Conservation (phyloP, 1,140 invertebrate species). For the Tetramorium alpestre region DNA sequence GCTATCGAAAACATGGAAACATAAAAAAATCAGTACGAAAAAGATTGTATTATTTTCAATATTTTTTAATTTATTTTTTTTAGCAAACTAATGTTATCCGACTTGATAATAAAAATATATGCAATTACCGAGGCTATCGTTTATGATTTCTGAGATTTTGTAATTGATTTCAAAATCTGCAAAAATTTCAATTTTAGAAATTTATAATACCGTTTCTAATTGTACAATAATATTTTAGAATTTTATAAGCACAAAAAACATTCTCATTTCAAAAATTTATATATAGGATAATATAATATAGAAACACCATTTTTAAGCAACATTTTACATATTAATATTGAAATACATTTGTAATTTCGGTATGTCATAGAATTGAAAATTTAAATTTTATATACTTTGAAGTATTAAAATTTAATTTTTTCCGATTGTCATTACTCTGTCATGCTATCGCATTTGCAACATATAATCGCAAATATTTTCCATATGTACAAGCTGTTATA, state of each 20-base stretch:
- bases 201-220: neutral
- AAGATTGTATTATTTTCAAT: neutral
- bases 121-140: neutral
- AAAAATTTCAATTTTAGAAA: neutral
- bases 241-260: neutral
- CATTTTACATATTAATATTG: neutral
- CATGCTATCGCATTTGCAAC: neutral
- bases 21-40: neutral
- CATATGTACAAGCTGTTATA: neutral
- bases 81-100: neutral
- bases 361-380: neutral
- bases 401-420: conserved; percentile 27
- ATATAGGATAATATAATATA: neutral
- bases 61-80: neutral
- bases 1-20: neutral
- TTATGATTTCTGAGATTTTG: neutral
- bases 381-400: conserved; percentile 3
- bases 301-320: neutral
- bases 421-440: conserved; percentile 5
- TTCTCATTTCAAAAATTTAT: neutral
- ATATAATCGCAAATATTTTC: conserved; percentile 5
- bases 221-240: neutral
- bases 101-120: neutral
- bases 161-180: neutral
- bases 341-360: neutral